Conservation (phyloP, 2,888 invertebrate species). For the Hetaerina titia region DNA sequence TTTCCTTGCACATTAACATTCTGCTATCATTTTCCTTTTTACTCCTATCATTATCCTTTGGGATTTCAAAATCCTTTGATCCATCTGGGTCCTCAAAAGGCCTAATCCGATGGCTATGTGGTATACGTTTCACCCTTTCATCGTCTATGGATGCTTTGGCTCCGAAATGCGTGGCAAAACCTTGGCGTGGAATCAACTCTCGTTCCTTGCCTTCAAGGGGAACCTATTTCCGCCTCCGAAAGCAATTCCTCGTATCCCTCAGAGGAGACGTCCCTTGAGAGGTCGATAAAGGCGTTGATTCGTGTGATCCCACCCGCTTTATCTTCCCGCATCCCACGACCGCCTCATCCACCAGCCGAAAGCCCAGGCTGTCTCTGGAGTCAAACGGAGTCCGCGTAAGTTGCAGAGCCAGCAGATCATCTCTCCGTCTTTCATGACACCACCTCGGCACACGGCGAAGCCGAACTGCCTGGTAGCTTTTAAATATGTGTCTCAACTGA, state of each 20-base stretch:
- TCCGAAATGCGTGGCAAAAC: background rate
- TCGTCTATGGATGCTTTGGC: constrained; percentile 7
- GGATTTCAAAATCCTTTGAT: background rate
- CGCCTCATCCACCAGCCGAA: background rate
- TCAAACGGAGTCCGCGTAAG: background rate
- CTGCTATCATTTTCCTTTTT: background rate
- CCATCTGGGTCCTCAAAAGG: background rate
- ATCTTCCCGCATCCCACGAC: background rate
- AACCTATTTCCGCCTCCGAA: background rate
- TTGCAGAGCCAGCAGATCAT: background rate
- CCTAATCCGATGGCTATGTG: constrained; percentile 2
- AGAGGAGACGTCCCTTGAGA: background rate
- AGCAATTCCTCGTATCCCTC: background rate
- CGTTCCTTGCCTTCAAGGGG: background rate
- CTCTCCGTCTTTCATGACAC: background rate
- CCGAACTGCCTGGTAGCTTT: too few relatives aligned
- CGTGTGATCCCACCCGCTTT: constrained; percentile 4
- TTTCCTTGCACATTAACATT: background rate
- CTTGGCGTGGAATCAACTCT: background rate
- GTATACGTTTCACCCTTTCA: constrained; percentile 1
- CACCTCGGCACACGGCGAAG: too few relatives aligned
- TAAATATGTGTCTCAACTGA: too few relatives aligned
- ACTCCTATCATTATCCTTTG: background rate
- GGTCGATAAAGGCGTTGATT: constrained; percentile 31
- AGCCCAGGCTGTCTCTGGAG: background rate